Evolutionary conservation across 2,888 invertebrate genomes (phyloP).

Genomic region (Blera fallax): DNA sequence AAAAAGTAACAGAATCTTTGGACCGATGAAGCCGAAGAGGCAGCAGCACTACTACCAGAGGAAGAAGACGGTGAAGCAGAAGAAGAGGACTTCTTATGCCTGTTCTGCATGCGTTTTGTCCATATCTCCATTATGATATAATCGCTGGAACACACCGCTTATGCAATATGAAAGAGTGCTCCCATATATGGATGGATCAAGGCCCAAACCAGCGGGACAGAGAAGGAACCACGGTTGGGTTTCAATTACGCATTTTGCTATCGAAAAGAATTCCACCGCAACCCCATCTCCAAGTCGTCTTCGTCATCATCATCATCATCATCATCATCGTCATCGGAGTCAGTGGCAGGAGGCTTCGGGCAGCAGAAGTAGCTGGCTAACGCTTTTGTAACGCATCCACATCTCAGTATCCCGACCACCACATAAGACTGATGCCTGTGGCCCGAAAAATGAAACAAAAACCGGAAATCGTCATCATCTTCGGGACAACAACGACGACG

Average conservation of each 20-base stretch:
- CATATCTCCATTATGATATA: conserved; percentile 69
- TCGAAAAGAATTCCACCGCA: conserved; percentile 43
- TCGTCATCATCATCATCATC: conserved; percentile 28
- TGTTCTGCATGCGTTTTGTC: conserved; percentile 40
- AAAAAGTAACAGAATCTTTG: conserved; percentile 60
- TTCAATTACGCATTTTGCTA: conserved; percentile 67
- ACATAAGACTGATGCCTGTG: conserved; percentile 25
- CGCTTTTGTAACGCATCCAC: conserved; percentile 46
- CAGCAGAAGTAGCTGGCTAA: conserved; percentile 46
- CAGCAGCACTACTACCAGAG: too few species aligned
- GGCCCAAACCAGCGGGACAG: conserved; percentile 5
- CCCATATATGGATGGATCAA: conserved; percentile 7
- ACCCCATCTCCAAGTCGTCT: background rate
- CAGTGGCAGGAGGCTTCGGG: conserved; percentile 40
- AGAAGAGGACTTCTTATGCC: conserved; percentile 44
- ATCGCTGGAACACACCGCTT: conserved; percentile 49
- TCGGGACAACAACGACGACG: conserved; percentile 29
- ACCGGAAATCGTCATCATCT: conserved; percentile 62
- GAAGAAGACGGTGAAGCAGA: too few species aligned
- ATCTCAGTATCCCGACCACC: conserved; percentile 4
- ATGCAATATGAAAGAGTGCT: conserved; percentile 68
- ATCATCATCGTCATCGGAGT: conserved; percentile 1
- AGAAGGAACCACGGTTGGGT: conserved; percentile 52
- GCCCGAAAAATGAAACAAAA: conserved; percentile 56
- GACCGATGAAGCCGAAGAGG: background rate